A percentile compares a stretch with the other conserved stretches of the same genome.
These are phyloP conservation scores for Caenorhabditis elegans DNA, from an alignment of 1,140 invertebrate species.

Conservation along the genomic window WBcel235 BX284605.5:1823001-1823500, in stretches of 20 bases:
- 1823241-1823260: constrained; percentile 65
- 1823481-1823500: constrained; percentile 65
- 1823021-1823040: not conserved
- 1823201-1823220: constrained; percentile 61
- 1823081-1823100: not conserved
- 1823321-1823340: constrained; percentile 62
- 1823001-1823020: not conserved
- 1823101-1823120: not conserved
- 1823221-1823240: constrained; percentile 55
- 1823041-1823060: not conserved
- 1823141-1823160: not conserved
- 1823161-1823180: constrained; percentile 58
- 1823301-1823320: constrained; percentile 60
- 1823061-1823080: not conserved
- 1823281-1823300: constrained; percentile 56
- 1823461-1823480: constrained; percentile 63
- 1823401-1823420: constrained; percentile 61
- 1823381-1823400: constrained; percentile 65
- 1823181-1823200: constrained; percentile 65
- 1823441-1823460: constrained; percentile 63
- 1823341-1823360: constrained; percentile 57
- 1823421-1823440: constrained; percentile 57
- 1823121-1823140: not conserved
- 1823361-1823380: constrained; percentile 64
- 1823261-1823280: constrained; percentile 61